Percentiles rank a stretch among this genome's conserved stretches.
Evolutionary conservation across 2,888 invertebrate genomes (phyloP).

Genomic region (Esperia sulphurella): DNA sequence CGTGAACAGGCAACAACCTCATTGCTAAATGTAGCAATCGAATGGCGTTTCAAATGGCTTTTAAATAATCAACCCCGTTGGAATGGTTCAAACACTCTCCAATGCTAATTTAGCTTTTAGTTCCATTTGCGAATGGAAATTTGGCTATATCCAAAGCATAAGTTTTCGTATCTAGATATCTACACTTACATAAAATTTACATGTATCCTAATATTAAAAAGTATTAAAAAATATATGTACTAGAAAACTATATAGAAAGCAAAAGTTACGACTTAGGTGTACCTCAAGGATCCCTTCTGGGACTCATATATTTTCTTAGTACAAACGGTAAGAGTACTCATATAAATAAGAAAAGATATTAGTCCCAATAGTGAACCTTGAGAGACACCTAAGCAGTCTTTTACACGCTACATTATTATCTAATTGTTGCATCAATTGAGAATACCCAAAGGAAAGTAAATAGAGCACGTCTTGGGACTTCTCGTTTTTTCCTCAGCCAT

Average conservation of each 20-base stretch:
- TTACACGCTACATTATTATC: neutral
- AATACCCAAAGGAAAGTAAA: neutral
- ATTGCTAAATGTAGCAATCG: constrained; percentile 40
- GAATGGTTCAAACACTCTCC: constrained; percentile 44
- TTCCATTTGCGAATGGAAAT: constrained; percentile 65
- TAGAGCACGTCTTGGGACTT: neutral
- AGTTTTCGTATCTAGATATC: too few species aligned
- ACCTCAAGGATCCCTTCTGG: neutral
- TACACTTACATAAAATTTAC: too few species aligned
- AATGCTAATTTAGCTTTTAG: constrained; percentile 65
- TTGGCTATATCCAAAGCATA: constrained; percentile 21
- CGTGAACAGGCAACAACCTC: constrained; percentile 7
- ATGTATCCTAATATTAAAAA: too few species aligned
- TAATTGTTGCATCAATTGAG: neutral
- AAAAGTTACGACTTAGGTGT: too few species aligned
- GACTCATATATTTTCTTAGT: neutral
- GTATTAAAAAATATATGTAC: too few species aligned
- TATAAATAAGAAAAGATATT: neutral
- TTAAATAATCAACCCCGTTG: constrained; percentile 40
- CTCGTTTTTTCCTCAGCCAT: neutral
- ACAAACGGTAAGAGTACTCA: neutral
- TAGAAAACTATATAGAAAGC: too few species aligned
- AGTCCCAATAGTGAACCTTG: too few species aligned
- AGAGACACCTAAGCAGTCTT: neutral
- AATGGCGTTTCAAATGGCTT: constrained; percentile 47